phyloP scores from a whole-genome alignment of 2,797 vertebrate genomes.

The Astyanax mexicanus region DNA sequence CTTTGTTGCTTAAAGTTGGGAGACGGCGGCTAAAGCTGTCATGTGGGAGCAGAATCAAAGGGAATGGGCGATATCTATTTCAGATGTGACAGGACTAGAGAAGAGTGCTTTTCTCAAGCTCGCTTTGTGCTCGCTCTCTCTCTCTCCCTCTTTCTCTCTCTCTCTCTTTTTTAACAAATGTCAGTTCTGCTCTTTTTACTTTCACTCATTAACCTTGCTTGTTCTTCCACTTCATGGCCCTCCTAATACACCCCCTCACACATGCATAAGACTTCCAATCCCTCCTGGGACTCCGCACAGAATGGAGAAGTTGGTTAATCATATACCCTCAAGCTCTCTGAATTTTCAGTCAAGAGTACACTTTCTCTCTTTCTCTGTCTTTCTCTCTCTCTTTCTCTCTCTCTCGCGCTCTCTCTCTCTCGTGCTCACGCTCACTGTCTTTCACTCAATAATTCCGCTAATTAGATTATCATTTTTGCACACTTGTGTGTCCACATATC shows the following conservation, averaged over 20 bases:
- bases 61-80: slow-evolving; percentile 55
- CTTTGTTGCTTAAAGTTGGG: slow-evolving; percentile 28
- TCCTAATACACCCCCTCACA: slow-evolving; percentile 69
- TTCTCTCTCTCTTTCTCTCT: slow-evolving; percentile 28
- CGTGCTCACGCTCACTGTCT: slow-evolving; percentile 1
- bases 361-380: slow-evolving; percentile 14
- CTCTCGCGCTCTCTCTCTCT: not conserved
- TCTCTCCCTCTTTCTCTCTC: not conserved
- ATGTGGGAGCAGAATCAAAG: slow-evolving; percentile 46
- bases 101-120: slow-evolving; percentile 56
- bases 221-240: slow-evolving; percentile 82
- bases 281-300: slow-evolving; percentile 53
- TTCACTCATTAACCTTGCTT: slow-evolving; percentile 83
- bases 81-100: slow-evolving; percentile 64
- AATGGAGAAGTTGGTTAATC: slow-evolving; percentile 64
- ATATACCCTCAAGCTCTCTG: slow-evolving; percentile 61
- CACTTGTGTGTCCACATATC: not conserved
- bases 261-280: slow-evolving; percentile 66
- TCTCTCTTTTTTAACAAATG: slow-evolving; percentile 60
- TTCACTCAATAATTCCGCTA: slow-evolving; percentile 25
- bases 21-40: slow-evolving; percentile 30
- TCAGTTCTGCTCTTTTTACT: slow-evolving; percentile 79
- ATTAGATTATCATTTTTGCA: slow-evolving; percentile 31
- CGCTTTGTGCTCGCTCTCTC: slow-evolving; percentile 56
- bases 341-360: slow-evolving; percentile 49